phyloP scores from a whole-genome alignment of 2,797 vertebrate species.

The Moxostoma hubbsi region DNA sequence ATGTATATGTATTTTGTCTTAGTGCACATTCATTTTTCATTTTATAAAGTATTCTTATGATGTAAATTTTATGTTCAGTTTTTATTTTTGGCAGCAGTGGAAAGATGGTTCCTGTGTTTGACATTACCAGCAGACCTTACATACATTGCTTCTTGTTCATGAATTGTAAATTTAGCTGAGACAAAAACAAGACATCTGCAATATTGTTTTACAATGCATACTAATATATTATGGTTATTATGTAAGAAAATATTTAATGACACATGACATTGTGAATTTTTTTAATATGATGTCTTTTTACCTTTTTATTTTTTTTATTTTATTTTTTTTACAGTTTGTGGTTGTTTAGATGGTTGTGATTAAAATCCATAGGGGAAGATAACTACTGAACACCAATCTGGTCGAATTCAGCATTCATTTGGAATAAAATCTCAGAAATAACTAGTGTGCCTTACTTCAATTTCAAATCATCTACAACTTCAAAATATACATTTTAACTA shows the following conservation, averaged over 20 bases:
- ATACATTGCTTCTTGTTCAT: conserved; percentile 84
- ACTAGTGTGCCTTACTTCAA: conserved; percentile 35
- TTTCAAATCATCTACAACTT: no score
- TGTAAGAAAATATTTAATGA: conserved; percentile 99
- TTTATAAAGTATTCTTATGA: conserved; percentile 63
- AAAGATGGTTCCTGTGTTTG: conserved; percentile 62
- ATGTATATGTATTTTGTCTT: conserved; percentile 58
- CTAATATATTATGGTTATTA: conserved; percentile 99
- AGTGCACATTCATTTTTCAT: conserved; percentile 49
- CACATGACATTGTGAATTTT: conserved; percentile 94
- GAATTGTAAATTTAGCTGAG: conserved; percentile 95
- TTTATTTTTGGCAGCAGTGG: conserved; percentile 58
- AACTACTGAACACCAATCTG: conserved; percentile 89
- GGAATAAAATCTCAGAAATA: conserved; percentile 90
- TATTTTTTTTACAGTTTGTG: conserved; percentile 68
- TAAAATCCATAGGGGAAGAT: conserved; percentile 86
- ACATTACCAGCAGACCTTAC: conserved; percentile 63
- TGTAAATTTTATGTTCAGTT: conserved; percentile 68
- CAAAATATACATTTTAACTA: no score
- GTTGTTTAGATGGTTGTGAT: conserved; percentile 86
- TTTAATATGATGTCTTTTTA: conserved; percentile 73
- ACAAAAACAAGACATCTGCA: conserved; percentile 85
- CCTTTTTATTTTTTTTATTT: conserved; percentile 60
- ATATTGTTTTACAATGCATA: conserved; percentile 94
- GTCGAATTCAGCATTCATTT: conserved; percentile 90